Evolutionary conservation across 2,888 invertebrate genomes (phyloP), one percentile per base, ranked within the genome.

Genomic region (Ferdinandea cuprea): DNA sequence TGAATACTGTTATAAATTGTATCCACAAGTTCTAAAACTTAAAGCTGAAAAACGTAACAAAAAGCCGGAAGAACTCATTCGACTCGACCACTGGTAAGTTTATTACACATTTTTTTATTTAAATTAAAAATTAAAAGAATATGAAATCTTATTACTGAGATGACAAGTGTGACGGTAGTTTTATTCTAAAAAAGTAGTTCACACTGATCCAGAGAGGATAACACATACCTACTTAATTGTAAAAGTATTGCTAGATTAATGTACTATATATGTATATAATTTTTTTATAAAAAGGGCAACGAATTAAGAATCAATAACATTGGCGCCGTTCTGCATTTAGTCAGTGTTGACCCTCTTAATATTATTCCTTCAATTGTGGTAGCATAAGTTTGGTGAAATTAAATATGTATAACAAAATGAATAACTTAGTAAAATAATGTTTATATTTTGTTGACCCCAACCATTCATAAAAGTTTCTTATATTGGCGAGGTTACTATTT

Each of bases 21-120:
- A 98, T 92, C 97, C 97, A 88, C 95, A 97, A 93, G 97, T 97
- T 87, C 93, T 98, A 87, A 95, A 95, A 92, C 92, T 97, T 88
- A 98, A 97, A 92, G 97, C 98, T 85, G 96, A 97, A 91, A 94
- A 94, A 91, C 96, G 96, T 91, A 95, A 94, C 91, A 97, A 97
- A 93, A 98, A 96, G 92, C 96, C 97, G 72, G 97, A 97, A 91
- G 98, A 98, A 92, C 94, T 97, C 90, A 95, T 98, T 92, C 97
- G 97, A 92, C 93, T 98, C 93, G 98, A 98, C 93, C 95, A 96
- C 91, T 98, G 98, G 98, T 97, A 93, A 96, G 96, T 95, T 44
- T n/a, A 9, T 1, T 8, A 19, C 11, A 44, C 1, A 11, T 19
- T 17, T 4, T 13, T 7, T 11, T 11, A 11, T 44, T 44, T 3